phyloP scores from a whole-genome alignment of 1,140 invertebrate species.

The Drosophila ficusphila region DNA sequence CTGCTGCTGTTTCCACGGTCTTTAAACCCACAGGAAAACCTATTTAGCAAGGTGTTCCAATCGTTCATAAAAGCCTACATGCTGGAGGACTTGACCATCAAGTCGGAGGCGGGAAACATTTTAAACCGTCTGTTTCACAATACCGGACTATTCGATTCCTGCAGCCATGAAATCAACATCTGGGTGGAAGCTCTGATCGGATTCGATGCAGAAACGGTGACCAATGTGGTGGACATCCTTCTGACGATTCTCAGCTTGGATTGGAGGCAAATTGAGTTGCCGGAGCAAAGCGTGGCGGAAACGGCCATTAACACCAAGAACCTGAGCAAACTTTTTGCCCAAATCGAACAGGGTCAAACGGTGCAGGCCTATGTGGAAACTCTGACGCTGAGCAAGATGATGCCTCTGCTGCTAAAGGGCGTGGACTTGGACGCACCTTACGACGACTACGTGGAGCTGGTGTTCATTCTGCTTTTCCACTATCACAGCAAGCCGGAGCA shows the following conservation, averaged over 20 bases:
- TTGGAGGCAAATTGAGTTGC: constrained; percentile 46
- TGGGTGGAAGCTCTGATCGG: constrained; percentile 86
- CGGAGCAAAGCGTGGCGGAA: constrained; percentile 26
- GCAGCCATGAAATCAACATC: constrained; percentile 87
- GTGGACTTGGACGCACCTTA: constrained; percentile 56
- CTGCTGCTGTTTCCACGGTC: constrained; percentile 86
- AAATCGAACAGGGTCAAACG: constrained; percentile 75
- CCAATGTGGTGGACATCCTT: constrained; percentile 60
- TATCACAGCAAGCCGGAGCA: constrained; percentile 70
- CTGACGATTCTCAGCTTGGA: constrained; percentile 55
- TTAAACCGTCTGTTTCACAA: constrained; percentile 86
- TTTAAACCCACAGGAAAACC: constrained; percentile 86
- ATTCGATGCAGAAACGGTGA: constrained; percentile 56
- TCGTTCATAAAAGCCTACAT: constrained; percentile 85
- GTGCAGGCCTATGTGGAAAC: constrained; percentile 79
- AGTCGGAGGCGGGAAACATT: constrained; percentile 69
- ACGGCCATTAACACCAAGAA: constrained; percentile 47
- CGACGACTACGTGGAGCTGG: constrained; percentile 69
- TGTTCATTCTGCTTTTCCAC: constrained; percentile 73
- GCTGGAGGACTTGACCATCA: constrained; percentile 83
- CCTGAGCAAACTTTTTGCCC: constrained; percentile 63
- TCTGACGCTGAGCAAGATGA: constrained; percentile 66
- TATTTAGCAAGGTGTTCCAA: constrained; percentile 86
- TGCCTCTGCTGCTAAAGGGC: constrained; percentile 70
- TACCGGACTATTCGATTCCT: constrained; percentile 87